Conservation (phyloP, 35 echinoderm and acorn worm species). For the Chiridota heheva region DNA sequence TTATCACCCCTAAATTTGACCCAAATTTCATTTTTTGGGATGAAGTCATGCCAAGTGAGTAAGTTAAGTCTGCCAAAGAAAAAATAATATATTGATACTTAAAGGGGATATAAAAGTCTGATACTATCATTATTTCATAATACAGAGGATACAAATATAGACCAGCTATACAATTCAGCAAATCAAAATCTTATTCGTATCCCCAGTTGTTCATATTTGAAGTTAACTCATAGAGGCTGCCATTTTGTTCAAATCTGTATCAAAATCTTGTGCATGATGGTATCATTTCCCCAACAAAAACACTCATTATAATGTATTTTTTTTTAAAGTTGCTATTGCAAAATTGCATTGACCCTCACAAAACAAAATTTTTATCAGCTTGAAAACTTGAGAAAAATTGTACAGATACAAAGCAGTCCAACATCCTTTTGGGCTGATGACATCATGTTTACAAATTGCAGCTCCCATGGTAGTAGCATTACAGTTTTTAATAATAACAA, state of each 20-base stretch:
- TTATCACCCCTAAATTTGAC: conserved; percentile 58
- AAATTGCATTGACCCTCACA: too few relatives aligned
- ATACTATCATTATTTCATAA: background rate
- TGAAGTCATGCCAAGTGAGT: background rate
- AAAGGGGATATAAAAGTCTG: too few relatives aligned
- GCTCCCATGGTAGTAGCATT: too few relatives aligned
- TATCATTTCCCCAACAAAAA: background rate
- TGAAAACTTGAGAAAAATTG: too few relatives aligned
- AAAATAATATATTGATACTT: too few relatives aligned
- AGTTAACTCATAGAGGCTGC: background rate
- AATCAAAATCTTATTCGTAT: too few relatives aligned
- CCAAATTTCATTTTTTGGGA: conserved; percentile 47
- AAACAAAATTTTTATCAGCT: too few relatives aligned
- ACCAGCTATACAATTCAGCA: background rate
- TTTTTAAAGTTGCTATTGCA: background rate
- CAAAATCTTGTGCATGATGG: too few relatives aligned
- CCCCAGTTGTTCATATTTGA: background rate
- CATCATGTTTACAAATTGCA: too few relatives aligned
- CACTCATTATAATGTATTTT: background rate
- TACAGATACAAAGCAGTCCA: too few relatives aligned
- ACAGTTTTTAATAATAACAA: too few relatives aligned
- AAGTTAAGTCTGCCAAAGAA: background rate
- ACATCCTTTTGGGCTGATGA: too few relatives aligned
- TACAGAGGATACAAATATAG: background rate
- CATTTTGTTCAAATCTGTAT: background rate